Conservation (phyloP, 1,140 invertebrate genomes). For the Tenebrio molitor region DNA sequence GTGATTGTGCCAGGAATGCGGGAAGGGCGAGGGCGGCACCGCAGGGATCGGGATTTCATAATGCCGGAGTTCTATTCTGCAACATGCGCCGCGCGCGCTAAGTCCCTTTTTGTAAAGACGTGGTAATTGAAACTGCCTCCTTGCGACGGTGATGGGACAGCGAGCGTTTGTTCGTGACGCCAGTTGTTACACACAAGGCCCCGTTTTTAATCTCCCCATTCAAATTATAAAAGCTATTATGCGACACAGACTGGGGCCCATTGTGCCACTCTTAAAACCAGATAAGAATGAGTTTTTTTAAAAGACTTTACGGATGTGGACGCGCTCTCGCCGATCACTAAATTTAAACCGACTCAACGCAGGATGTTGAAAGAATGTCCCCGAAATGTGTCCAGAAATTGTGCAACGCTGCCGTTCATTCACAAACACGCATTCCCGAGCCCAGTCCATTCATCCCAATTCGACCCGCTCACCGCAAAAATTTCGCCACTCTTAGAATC, state of each 20-base stretch:
- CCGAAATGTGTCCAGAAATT: no score
- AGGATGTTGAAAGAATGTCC: no score
- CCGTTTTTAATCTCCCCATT: conserved; percentile 61
- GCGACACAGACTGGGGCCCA: conserved; percentile 33
- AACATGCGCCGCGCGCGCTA: conserved; percentile 59
- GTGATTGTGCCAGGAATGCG: conserved; percentile 1
- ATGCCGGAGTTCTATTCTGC: conserved; percentile 58
- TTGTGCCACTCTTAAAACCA: conserved; percentile 30
- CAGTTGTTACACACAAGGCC: conserved; percentile 52
- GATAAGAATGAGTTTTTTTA: conserved; percentile 20
- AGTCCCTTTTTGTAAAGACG: conserved; percentile 61
- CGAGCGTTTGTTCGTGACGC: conserved; percentile 43
- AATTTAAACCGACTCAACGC: no score
- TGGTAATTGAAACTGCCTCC: conserved; percentile 59
- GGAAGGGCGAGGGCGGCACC: no score
- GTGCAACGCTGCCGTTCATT: no score
- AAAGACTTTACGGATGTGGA: neutral
- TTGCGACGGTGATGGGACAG: conserved; percentile 38
- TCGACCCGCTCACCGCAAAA: no score
- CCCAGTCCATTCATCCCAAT: no score
- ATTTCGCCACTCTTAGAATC: no score
- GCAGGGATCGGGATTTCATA: conserved; percentile 60
- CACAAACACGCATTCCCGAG: no score
- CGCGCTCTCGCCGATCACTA: no score
- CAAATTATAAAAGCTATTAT: conserved; percentile 60